These are phyloP conservation scores for Ormyrus nitidulus DNA, from an alignment of 2,888 invertebrate species.

Conservation along the genomic window DNA sequence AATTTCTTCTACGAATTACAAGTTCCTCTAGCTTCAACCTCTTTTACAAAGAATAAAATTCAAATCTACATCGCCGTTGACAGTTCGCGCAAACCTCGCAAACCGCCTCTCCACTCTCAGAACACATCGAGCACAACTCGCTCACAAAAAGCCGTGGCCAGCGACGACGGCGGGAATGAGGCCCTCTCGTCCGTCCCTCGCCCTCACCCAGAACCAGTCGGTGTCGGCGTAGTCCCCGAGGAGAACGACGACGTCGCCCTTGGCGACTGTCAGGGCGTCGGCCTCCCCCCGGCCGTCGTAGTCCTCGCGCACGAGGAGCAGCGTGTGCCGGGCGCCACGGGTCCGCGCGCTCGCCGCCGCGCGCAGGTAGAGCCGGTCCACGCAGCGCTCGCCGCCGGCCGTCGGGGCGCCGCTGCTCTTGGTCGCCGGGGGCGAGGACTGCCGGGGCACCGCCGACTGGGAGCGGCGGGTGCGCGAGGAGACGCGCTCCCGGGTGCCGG, in stretches of 20 bases:
- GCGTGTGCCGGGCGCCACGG: slow-evolving; percentile 20
- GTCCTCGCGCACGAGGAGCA: slow-evolving; percentile 48
- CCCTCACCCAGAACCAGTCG: slow-evolving; percentile 86
- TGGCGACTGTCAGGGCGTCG: slow-evolving; percentile 36
- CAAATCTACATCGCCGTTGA: no score
- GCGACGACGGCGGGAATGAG: slow-evolving; percentile 87
- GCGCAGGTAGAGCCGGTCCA: slow-evolving; percentile 15
- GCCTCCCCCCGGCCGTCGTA: slow-evolving; percentile 31
- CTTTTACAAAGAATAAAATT: no score
- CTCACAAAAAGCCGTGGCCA: slow-evolving; percentile 85
- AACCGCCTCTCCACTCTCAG: no score
- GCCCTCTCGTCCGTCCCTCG: slow-evolving; percentile 83
- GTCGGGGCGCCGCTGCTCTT: not conserved
- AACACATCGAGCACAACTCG: no score
- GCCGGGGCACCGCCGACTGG: slow-evolving; percentile 4
- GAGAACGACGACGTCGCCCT: slow-evolving; percentile 81
- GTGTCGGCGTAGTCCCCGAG: slow-evolving; percentile 78
- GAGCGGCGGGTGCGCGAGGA: slow-evolving; percentile 16
- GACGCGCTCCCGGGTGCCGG: slow-evolving; percentile 63
- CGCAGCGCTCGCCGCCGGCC: slow-evolving; percentile 14
- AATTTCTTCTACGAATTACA: no score
- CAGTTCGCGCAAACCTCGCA: no score
- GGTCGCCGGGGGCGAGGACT: not conserved
- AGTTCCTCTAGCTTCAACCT: no score
- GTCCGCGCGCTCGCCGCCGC: slow-evolving; percentile 2